Conservation (phyloP, 2,888 invertebrate genomes). For the Yponomeuta evonymella region DNA sequence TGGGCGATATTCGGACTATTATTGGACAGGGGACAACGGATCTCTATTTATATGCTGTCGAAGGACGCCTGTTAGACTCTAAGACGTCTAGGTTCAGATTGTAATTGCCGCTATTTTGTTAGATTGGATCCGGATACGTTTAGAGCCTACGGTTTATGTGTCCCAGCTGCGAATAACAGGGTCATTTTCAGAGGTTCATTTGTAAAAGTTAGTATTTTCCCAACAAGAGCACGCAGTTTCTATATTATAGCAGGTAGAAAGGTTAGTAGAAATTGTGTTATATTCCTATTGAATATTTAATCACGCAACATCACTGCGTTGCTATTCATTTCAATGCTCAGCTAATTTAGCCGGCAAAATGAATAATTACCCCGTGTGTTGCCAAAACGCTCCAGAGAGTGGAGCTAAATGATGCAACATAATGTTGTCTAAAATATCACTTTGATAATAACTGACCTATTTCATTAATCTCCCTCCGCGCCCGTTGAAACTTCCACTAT, state of each 20-base stretch:
- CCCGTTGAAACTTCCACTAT: not conserved
- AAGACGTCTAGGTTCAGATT: slow-evolving; percentile 56
- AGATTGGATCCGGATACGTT: slow-evolving; percentile 56
- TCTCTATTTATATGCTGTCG: slow-evolving; percentile 60
- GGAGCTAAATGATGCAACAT: slow-evolving; percentile 32
- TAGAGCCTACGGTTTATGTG: not conserved
- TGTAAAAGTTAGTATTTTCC: not conserved
- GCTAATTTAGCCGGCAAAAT: slow-evolving; percentile 29
- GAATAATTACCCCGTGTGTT: slow-evolving; percentile 37
- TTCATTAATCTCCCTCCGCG: slow-evolving; percentile 10
- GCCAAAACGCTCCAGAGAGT: slow-evolving; percentile 39
- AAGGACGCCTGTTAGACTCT: slow-evolving; percentile 53
- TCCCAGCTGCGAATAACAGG: not conserved
- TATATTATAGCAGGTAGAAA: too few species aligned
- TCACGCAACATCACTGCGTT: not conserved
- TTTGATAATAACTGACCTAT: slow-evolving; percentile 9
- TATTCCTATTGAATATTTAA: not conserved
- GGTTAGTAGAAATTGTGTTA: too few species aligned
- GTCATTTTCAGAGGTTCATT: not conserved
- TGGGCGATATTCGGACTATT: slow-evolving; percentile 66
- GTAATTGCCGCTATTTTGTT: slow-evolving; percentile 66
- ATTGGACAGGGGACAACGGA: slow-evolving; percentile 45
- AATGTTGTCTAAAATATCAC: slow-evolving; percentile 23
- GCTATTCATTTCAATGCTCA: slow-evolving; percentile 21
- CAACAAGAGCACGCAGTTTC: too few species aligned